Base-by-base conservation (phyloP, 2,113 vertebrate genomes). In the Nipponia nippon region DNA sequence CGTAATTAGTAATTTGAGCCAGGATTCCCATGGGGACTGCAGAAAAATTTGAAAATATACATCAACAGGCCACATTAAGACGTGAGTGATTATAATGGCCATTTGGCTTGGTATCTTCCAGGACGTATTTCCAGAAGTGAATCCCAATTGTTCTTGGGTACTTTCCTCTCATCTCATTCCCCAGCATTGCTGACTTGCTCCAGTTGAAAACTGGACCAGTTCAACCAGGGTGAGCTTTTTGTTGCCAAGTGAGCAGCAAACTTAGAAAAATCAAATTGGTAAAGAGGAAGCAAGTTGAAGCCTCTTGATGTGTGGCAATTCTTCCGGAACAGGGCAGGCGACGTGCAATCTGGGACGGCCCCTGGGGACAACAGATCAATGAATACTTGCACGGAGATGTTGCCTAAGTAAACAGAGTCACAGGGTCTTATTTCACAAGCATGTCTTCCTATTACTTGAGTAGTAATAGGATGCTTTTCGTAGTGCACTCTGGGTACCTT, bases 361-460 rank as follows among this genome's bases (percentile, higher is more conserved):
- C 86, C 55, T 2, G 8, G 27, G 65, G 32, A 36, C 83, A 59
- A 11, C 44, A 82, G 86, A 97, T 97, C 95, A 97, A 97, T 97
- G 96, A 63, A 95, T 11, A 56, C 65, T 96, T 52, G 52, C 83
- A 84, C 1, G 5, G 83, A 81, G 72, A 76, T 71, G 59, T 97
- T 97, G 96, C 95, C 65, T 52, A 96, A 97, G 89, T 89, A 87
- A 95, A 93, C 76, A 89, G 47, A 52, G 94, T 92, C 95, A 96
- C 11, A 4, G n/a, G 80, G 30, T 14, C 11, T 1, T 75, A 36
- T 97, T 96, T 93, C 92, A 78, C 90, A 97, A 97, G 67, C 0
- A 0, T 71, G 29, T 71, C 80, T 84, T 92, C 71, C 80, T 88
- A 93, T 70, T 79, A 13, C 62, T 91, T 52, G 90, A 59, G 55